Base-by-base conservation (phyloP, 2,797 vertebrate genomes). In the Petrocephalus schoutedeni region DNA sequence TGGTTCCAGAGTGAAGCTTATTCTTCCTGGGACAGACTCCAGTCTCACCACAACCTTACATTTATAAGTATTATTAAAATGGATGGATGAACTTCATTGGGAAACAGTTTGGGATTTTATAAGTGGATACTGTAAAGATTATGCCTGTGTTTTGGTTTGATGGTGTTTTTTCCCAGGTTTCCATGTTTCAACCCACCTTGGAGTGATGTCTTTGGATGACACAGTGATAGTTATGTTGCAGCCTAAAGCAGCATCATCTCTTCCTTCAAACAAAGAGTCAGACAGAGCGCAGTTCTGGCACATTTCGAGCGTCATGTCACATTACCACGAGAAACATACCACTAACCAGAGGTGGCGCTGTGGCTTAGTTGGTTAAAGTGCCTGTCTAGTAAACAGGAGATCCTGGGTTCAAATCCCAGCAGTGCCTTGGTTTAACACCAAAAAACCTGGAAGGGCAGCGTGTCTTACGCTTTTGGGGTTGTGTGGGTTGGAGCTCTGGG, bases 41-140 rank as follows among this genome's bases (percentile, higher is more conserved):
- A 41, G 8, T 16, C 19, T 77, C 41, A 77, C 71, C 71, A 10
- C 36, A 77, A 45, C 71, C 41, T 41, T 2, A 77, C 19, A 77
- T 77, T 41, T 77, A 77, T 77, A 77, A 77, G 41, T 49, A 19
- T 77, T 49, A 77, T 49, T 77, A 77, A 77, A 77, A 77, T 77
- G 71, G 41, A 77, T 77, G 41, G 71, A 49, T 77, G 71, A 77
- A 77, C 19, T 45, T 77, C 36, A 77, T 45, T 77, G 14, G 16
- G 71, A 77, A 67, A 32, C 10, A 32, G 64, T 32, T 32, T 32
- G 61, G 61, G 71, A 74, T 41, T 77, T 45, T 36, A 2, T 77
- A 77, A 77, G 14, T 45, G 32, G 36, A 16, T 36, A 45, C 71
- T 8, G 71, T 77, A 28, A 77, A 41, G 32, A 77, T 14, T 16